Conservation (phyloP, 2,797 vertebrate species). For the Myoxocephalus aenaeus region DNA sequence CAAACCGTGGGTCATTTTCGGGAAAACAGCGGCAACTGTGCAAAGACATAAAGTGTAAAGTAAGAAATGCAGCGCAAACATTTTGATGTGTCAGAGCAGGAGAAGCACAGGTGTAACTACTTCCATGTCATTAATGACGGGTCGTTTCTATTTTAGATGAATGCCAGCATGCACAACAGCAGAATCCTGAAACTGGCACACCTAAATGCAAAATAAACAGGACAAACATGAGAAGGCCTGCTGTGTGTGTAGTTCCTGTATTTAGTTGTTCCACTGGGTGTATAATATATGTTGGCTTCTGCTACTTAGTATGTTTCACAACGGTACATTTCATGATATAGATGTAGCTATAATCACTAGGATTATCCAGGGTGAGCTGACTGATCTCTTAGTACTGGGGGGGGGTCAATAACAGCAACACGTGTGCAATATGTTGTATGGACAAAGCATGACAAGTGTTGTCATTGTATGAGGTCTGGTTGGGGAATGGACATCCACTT, state of each 20-base stretch:
- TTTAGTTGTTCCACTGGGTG: neutral
- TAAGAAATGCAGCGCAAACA: neutral
- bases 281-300: neutral
- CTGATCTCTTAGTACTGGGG: constrained; percentile 24
- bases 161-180: neutral
- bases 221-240: neutral
- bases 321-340: constrained; percentile 6
- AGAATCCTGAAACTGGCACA: neutral
- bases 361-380: constrained; percentile 38
- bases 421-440: constrained; percentile 14
- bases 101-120: neutral
- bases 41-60: neutral
- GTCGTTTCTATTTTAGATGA: neutral
- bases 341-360: constrained; percentile 35
- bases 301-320: neutral
- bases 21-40: neutral
- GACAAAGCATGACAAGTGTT: neutral
- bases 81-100: neutral
- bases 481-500: neutral
- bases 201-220: neutral
- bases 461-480: neutral
- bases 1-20: neutral
- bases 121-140: no score
- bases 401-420: constrained; percentile 16
- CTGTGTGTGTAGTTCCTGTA: neutral